Base-by-base conservation (phyloP, 2,797 vertebrate genomes). In the Allobates femoralis region DNA sequence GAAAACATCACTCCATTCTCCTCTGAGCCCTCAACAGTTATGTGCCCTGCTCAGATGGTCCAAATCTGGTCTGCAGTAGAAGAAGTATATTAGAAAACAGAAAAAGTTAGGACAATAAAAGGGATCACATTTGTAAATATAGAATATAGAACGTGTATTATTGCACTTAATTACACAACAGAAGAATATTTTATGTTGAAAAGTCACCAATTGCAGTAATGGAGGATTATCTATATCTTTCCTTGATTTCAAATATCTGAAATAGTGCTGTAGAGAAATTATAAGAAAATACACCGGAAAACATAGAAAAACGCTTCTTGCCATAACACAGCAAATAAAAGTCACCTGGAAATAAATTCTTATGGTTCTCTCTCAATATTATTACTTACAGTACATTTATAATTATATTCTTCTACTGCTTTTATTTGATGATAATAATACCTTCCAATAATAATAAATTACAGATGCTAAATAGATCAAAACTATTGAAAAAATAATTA, bases 311-410 rank as follows among this genome's bases (percentile, higher is more conserved):
- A n/a, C n/a, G n/a, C 51, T 80, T 62, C 21, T n/a, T 62, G 66
- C 71, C 11, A 37, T 66, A 56, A 77, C 14, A 34, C 76, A 28
- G 30, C 5, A 32, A 37, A 76, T 69, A 18, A 30, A 81, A 86
- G 37, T 82, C 79, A 82, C 77, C 85, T 55, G 46, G 50, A 86
- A 82, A 77, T 82, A 67, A 55, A 55, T 64, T 26, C 6, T 55
- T 21, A 55, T 66, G 46, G 26, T 51, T 55, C 15, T 76, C n/a
- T 50, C 37, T 74, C 21, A 50, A 71, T 60, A 75, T 69, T 46
- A 78, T 55, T 53, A 82, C 23, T 69, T 21, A 21, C 23, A 82
- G 75, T 75, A 62, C 66, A 81, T 74, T 74, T 12, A 77, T 53
- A 6, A 34, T 60, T 78, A 74, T 80, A 18, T 12, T 32, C 5